Conservation (phyloP, 1,140 invertebrate species). For the Ceratina australensis region DNA sequence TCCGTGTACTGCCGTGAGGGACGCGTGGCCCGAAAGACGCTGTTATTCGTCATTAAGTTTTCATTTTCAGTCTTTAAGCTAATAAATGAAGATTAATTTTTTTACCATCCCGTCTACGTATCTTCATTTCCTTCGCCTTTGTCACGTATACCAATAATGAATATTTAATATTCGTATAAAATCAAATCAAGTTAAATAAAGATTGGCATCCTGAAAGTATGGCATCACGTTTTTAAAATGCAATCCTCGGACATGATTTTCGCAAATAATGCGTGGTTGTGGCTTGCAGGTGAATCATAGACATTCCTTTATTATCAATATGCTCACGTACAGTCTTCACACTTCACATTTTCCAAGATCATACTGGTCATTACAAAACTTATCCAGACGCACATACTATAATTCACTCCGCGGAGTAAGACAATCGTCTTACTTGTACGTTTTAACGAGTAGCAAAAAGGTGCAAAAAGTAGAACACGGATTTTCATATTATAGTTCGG, state of each 20-base stretch:
- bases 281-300: constrained; percentile 33
- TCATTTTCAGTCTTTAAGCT: constrained; percentile 71
- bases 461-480: constrained; percentile 42
- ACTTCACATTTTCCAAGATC: constrained; percentile 20
- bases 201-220: no score
- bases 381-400: constrained; percentile 24
- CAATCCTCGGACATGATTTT: no score
- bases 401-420: constrained; percentile 5
- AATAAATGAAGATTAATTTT: constrained; percentile 76
- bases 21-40: constrained; percentile 47
- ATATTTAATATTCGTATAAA: no score
- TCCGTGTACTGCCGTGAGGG: constrained; percentile 46
- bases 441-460: constrained; percentile 34
- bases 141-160: no score
- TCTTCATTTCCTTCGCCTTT: not conserved
- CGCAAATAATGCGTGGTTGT: not conserved
- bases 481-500: not conserved
- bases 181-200: no score
- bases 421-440: not conserved
- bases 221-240: no score
- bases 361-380: constrained; percentile 46
- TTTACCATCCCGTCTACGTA: constrained; percentile 44
- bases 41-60: constrained; percentile 69
- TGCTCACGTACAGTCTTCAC: constrained; percentile 36
- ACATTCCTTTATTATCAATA: constrained; percentile 59